Percentiles rank a stretch among this genome's conserved stretches.
phyloP scores from a whole-genome alignment of 2,888 invertebrate species.

The Drosophila cognata region DNA sequence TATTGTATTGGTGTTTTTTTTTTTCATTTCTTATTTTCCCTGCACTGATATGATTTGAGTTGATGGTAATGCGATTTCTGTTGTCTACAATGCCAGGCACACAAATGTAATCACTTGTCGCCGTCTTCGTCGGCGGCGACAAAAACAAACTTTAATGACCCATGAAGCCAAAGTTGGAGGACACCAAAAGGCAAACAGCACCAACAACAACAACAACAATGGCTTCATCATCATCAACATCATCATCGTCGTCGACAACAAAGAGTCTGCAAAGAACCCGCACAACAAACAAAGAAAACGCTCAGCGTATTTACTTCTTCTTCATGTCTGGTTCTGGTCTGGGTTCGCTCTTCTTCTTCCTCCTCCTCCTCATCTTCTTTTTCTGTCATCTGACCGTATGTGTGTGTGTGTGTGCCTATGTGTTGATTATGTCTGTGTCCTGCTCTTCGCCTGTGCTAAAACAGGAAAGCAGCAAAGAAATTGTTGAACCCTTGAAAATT shows the following conservation, averaged over 20 bases:
- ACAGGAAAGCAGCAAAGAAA: constrained; percentile 69
- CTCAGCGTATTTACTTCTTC: constrained; percentile 32
- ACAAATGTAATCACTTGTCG: constrained; percentile 45
- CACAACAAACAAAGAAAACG: constrained; percentile 52
- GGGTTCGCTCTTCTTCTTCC: constrained; percentile 21
- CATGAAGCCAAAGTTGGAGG: constrained; percentile 53
- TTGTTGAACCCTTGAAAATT: constrained; percentile 61
- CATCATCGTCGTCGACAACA: constrained; percentile 34
- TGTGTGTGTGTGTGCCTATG: background rate
- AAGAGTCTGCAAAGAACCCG: constrained; percentile 44
- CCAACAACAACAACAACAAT: constrained; percentile 36
- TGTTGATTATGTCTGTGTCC: constrained; percentile 38
- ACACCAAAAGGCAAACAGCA: constrained; percentile 24
- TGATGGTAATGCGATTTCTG: constrained; percentile 32
- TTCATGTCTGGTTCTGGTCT: constrained; percentile 52
- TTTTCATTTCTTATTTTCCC: constrained; percentile 10
- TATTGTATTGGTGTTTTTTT: constrained; percentile 1
- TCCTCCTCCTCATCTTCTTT: background rate
- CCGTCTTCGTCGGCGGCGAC: background rate
- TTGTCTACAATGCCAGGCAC: constrained; percentile 9
- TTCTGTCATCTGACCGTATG: constrained; percentile 10
- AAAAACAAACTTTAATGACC: constrained; percentile 46
- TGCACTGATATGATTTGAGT: constrained; percentile 56
- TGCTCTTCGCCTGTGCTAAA: constrained; percentile 44
- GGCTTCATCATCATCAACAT: background rate